Evolutionary conservation across 1,140 invertebrate genomes (phyloP), one percentile per base, ranked within the genome.

Genomic region (Zaprionus gabonicus): DNA sequence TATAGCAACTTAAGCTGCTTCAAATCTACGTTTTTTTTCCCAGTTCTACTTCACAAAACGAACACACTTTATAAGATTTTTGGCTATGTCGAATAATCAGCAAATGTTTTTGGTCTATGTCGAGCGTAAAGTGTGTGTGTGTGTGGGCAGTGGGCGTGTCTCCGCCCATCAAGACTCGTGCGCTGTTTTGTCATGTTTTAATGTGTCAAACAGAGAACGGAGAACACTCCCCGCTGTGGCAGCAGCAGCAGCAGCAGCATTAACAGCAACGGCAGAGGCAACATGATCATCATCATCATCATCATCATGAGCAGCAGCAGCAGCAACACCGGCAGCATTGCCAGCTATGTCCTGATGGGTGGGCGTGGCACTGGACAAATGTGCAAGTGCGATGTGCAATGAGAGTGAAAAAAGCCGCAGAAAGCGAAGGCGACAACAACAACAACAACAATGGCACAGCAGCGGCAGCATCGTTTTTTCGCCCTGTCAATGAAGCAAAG

Each of bases 141-240:
- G 53, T 67, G n/a, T 46, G 10, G 17, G 20, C 36, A 23, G 58
- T 17, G 12, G 67, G 67, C 49, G 56, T 73, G 41, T 41, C 41
- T 31, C 15, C 34, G 34, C 65, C 65, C 56, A 78, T 63, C 82
- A 75, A 86, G 71, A 82, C 76, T 73, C n/a, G 36, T 23, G 51
- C 53, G 34, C 25, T 74, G 71, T 58, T 84, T 65, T 78, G 81
- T 67, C 76, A 82, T 82, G 82, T 85, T 82, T 82, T 80, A 85
- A 85, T 85, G 82, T 85, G 75, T 71, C 82, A 78, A 65, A 85
- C 75, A 85, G 67, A 71, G 64, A 80, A 73, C 69, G 71, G 66
- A 17, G 62, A 64, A 58, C 76, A 78, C 51, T 38, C 58, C 70
- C 36, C 23, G 28, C 38, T 41, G 49, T 20, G 20, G 7, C 57